These are phyloP conservation scores for Leptinotarsa juncta DNA, from an alignment of 2,888 invertebrate genomes.

Conservation along the genomic window DNA sequence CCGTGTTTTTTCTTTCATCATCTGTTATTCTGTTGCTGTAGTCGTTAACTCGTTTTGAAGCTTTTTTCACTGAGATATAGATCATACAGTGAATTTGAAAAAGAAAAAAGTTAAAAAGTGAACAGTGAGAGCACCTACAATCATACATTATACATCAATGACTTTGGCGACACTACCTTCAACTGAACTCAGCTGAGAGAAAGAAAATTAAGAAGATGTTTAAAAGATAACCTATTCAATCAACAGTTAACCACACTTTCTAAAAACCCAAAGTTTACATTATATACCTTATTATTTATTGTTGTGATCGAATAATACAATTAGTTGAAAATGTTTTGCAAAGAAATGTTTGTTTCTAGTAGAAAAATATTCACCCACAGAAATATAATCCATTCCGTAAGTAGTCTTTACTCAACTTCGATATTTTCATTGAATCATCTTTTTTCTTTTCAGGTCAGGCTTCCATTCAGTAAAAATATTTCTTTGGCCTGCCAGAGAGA, in stretches of 20 bases:
- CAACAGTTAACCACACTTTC: neutral
- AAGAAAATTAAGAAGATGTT: no score
- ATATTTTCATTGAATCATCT: neutral
- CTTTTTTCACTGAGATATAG: no score
- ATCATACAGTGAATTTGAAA: no score
- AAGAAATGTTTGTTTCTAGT: conserved; percentile 1
- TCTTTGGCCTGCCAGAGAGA: conserved; percentile 4
- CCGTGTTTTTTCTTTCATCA: no score
- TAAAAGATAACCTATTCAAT: neutral
- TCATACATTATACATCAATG: no score
- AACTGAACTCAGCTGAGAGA: no score
- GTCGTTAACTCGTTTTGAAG: no score
- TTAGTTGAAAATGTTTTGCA: conserved; percentile 7
- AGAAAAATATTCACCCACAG: conserved; percentile 1
- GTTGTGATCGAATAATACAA: neutral
- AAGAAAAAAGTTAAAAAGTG: no score
- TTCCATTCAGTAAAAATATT: neutral
- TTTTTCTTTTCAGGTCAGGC: neutral
- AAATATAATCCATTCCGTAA: conserved; percentile 2
- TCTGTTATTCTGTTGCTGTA: no score
- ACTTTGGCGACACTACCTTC: no score
- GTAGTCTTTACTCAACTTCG: neutral
- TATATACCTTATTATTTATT: neutral
- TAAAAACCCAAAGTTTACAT: neutral
- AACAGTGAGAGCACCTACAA: no score